Percentiles rank a stretch among this genome's conserved stretches.
Evolutionary conservation across 2,888 invertebrate genomes (phyloP).

Genomic region (Calephelis perditalis): DNA sequence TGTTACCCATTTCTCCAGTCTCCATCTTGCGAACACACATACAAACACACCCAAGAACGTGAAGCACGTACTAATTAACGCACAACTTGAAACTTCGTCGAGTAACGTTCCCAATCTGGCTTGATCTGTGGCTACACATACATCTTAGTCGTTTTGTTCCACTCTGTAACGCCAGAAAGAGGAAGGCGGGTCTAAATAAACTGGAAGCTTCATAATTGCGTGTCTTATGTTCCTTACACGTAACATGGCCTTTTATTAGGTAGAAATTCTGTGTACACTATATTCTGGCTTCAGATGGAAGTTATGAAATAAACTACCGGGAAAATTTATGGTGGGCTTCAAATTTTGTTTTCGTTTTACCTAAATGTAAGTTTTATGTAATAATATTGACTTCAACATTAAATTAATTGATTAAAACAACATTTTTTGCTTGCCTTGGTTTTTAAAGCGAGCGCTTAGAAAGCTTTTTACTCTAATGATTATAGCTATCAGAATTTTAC

Average conservation of each 20-base stretch:
- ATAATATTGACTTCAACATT: too few species aligned
- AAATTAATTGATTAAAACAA: too few species aligned
- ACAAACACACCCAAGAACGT: slow-evolving; percentile 61
- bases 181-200: slow-evolving; percentile 50
- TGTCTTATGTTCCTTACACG: slow-evolving; percentile 72
- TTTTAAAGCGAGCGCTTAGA: too few species aligned
- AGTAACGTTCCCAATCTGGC: slow-evolving; percentile 51
- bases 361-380: not conserved
- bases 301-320: slow-evolving; percentile 48
- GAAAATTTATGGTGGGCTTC: slow-evolving; percentile 25
- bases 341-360: slow-evolving; percentile 17
- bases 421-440: too few species aligned
- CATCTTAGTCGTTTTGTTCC: slow-evolving; percentile 46
- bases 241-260: slow-evolving; percentile 75
- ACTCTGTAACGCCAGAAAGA: slow-evolving; percentile 40
- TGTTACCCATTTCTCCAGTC: slow-evolving; percentile 40
- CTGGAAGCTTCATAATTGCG: slow-evolving; percentile 66
- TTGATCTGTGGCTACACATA: slow-evolving; percentile 50
- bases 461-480: too few species aligned
- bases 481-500: too few species aligned
- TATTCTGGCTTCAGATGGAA: slow-evolving; percentile 49
- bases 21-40: slow-evolving; percentile 53
- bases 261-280: slow-evolving; percentile 73
- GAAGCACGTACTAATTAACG: slow-evolving; percentile 75
- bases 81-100: slow-evolving; percentile 71